These are phyloP conservation scores for Neopelma chrysocephalum DNA, from an alignment of 2,797 vertebrate genomes.

Conservation along the genomic window DNA sequence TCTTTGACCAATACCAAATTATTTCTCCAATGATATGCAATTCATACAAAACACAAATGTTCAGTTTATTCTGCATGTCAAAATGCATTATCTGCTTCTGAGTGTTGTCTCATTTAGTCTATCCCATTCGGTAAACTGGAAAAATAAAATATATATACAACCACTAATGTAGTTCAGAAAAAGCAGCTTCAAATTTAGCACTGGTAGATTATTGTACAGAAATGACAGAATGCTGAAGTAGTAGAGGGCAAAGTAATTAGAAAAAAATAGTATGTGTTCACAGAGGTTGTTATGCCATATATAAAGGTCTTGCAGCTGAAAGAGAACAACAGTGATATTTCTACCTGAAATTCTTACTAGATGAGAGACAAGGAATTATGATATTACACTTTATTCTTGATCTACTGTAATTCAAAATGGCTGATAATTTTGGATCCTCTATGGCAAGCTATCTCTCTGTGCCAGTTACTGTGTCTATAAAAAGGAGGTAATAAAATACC, in stretches of 20 bases:
- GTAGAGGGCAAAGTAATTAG: neutral
- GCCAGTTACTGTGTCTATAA: neutral
- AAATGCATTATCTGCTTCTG: neutral
- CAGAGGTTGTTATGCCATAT: neutral
- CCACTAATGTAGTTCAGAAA: neutral
- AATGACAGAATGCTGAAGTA: neutral
- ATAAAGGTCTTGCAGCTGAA: neutral
- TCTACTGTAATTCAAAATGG: neutral
- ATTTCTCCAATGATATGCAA: neutral
- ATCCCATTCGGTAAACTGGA: neutral
- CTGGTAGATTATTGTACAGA: neutral
- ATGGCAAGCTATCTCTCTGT: neutral
- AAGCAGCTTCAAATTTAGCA: neutral
- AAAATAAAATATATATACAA: neutral
- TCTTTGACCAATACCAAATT: neutral
- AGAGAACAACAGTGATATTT: neutral
- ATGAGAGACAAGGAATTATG: neutral
- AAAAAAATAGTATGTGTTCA: neutral
- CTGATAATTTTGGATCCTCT: neutral
- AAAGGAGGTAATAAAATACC: neutral
- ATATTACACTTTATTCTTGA: neutral
- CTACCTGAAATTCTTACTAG: neutral
- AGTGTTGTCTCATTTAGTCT: neutral
- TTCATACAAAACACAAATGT: accelerated
- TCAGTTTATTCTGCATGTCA: neutral